Conservation (phyloP, 1,140 invertebrate species). For the Lutraria rhynchaena region DNA sequence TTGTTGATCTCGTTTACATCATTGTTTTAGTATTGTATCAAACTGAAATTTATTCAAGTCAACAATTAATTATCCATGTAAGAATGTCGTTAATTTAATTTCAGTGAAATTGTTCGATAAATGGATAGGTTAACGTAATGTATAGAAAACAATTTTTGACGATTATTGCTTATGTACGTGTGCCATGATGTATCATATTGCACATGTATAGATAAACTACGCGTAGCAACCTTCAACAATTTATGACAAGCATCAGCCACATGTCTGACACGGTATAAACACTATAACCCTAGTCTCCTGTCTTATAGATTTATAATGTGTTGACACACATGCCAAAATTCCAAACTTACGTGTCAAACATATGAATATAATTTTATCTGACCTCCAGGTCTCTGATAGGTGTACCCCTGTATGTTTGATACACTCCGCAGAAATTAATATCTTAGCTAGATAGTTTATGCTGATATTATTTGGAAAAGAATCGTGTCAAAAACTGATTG, state of each 20-base stretch:
- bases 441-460: too few species aligned
- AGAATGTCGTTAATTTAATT: too few species aligned
- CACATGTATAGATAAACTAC: neutral
- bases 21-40: too few species aligned
- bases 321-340: slow-evolving; percentile 36
- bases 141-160: neutral
- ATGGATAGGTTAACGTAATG: too few species aligned
- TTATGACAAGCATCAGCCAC: neutral
- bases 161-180: neutral
- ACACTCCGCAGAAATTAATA: too few species aligned
- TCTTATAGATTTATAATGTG: slow-evolving; percentile 40
- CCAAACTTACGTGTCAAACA: slow-evolving; percentile 18
- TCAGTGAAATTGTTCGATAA: too few species aligned
- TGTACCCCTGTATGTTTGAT: slow-evolving; percentile 4
- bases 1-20: too few species aligned
- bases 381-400: neutral
- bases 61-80: too few species aligned
- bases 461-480: too few species aligned
- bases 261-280: neutral
- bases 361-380: slow-evolving; percentile 16
- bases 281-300: neutral
- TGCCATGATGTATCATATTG: neutral
- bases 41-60: too few species aligned
- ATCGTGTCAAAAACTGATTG: too few species aligned
- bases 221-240: neutral